Percentiles rank a stretch among this genome's conserved stretches.
phyloP scores from a whole-genome alignment of 2,888 invertebrate species.

The Hypomecis punctinalis region DNA sequence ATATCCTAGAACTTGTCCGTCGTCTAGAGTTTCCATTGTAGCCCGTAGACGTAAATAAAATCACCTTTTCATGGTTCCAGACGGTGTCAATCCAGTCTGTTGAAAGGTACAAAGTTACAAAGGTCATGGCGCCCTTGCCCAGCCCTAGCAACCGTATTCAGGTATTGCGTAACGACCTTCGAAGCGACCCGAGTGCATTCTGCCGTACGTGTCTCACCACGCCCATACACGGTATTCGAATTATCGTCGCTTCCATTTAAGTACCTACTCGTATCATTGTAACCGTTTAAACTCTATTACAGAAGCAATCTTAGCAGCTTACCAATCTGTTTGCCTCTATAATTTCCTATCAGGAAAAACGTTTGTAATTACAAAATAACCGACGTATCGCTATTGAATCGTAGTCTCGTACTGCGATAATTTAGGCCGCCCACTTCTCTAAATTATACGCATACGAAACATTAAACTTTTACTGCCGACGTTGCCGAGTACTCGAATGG shows the following conservation, averaged over 20 bases:
- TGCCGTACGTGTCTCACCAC: slow-evolving; percentile 11
- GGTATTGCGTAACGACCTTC: slow-evolving; percentile 17
- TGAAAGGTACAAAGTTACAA: neutral
- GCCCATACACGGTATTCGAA: slow-evolving; percentile 5
- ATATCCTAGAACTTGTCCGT: no score
- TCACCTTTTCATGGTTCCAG: neutral
- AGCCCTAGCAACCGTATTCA: neutral
- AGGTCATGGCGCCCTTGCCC: slow-evolving; percentile 12
- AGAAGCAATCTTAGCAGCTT: slow-evolving; percentile 25
- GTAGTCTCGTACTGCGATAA: slow-evolving; percentile 25
- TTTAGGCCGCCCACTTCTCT: slow-evolving; percentile 32
- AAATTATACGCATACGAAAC: slow-evolving; percentile 36
- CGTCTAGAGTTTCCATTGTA: no score
- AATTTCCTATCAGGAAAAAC: slow-evolving; percentile 28
- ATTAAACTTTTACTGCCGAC: slow-evolving; percentile 40
- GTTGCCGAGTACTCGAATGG: slow-evolving; percentile 21
- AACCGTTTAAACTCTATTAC: slow-evolving; percentile 23
- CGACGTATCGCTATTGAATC: slow-evolving; percentile 21
- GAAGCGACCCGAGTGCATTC: slow-evolving; percentile 8
- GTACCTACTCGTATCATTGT: slow-evolving; percentile 6
- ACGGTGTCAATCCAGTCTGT: neutral
- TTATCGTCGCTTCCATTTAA: slow-evolving; percentile 15
- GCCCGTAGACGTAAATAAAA: neutral
- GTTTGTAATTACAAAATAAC: slow-evolving; percentile 28
- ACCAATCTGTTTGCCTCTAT: slow-evolving; percentile 24